Evolutionary conservation across 2,113 vertebrate species (phyloP).

Genomic region (Naja naja): DNA sequence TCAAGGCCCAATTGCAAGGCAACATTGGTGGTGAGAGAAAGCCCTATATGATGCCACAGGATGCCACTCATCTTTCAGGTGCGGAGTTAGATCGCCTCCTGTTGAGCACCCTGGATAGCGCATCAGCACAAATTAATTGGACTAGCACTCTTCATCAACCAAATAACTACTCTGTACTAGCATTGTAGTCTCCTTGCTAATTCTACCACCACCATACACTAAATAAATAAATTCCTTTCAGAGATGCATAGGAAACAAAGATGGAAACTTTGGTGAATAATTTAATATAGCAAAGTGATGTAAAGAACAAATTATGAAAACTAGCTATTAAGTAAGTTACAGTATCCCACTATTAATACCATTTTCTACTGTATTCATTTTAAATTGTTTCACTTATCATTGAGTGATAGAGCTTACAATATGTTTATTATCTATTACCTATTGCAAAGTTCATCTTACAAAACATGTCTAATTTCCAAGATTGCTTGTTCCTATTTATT

Average conservation of each 20-base stretch:
- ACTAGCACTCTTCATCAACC: background rate
- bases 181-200: background rate
- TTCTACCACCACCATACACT: background rate
- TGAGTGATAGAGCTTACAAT: background rate
- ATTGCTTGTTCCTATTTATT: background rate
- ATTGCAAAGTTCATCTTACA: background rate
- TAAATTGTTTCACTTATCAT: constrained; percentile 8
- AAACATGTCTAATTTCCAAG: background rate
- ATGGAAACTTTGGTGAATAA: constrained; percentile 44
- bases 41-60: no score
- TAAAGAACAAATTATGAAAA: constrained; percentile 31
- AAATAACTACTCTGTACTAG: background rate
- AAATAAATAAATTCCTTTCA: constrained; percentile 5
- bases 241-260: constrained; percentile 16
- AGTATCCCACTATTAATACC: constrained; percentile 26
- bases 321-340: constrained; percentile 44
- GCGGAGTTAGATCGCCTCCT: no score
- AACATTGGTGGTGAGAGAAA: no score
- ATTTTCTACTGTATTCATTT: constrained; percentile 22
- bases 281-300: constrained; percentile 24
- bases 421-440: background rate
- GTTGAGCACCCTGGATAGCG: no score
- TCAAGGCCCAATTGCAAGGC: background rate
- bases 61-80: no score
- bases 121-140: background rate